Evolutionary conservation across 2,888 invertebrate species (phyloP).

Genomic region (Hydraecia micacea): DNA sequence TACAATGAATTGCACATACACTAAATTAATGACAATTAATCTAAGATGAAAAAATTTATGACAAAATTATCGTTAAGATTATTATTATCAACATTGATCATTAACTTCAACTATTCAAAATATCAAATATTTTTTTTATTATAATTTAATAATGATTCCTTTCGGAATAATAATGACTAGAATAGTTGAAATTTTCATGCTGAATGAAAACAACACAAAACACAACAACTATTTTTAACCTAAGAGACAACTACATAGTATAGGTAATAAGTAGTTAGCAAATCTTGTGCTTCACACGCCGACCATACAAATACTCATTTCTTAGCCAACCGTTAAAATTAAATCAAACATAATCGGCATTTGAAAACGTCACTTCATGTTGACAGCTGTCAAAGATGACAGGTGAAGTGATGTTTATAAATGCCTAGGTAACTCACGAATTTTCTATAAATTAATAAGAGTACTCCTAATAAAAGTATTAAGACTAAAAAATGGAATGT

Average conservation of each 20-base stretch:
- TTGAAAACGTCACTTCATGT: conserved; percentile 62
- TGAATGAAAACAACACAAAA: conserved; percentile 85
- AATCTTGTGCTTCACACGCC: conserved; percentile 84
- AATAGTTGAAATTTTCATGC: conserved; percentile 80
- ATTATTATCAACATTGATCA: conserved; percentile 70
- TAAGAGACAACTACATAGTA: conserved; percentile 79
- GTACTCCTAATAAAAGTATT: conserved; percentile 83
- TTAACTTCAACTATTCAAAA: conserved; percentile 77
- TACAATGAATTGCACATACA: conserved; percentile 88
- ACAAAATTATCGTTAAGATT: conserved; percentile 82
- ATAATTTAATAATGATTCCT: conserved; percentile 69
- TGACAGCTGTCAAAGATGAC: conserved; percentile 60
- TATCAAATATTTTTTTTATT: conserved; percentile 73
- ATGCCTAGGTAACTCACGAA: conserved; percentile 83
- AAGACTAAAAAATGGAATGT: conserved; percentile 84
- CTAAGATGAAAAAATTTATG: conserved; percentile 82
- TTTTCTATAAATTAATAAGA: conserved; percentile 82
- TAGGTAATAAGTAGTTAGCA: conserved; percentile 77
- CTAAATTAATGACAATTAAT: conserved; percentile 84
- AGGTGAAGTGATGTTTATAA: conserved; percentile 67
- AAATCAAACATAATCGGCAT: conserved; percentile 67
- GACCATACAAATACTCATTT: conserved; percentile 69
- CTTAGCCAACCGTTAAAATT: conserved; percentile 74
- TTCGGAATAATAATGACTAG: conserved; percentile 75
- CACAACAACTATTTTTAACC: conserved; percentile 87